phyloP scores from a whole-genome alignment of 2,888 invertebrate genomes.

The Chelonus formosanus region DNA sequence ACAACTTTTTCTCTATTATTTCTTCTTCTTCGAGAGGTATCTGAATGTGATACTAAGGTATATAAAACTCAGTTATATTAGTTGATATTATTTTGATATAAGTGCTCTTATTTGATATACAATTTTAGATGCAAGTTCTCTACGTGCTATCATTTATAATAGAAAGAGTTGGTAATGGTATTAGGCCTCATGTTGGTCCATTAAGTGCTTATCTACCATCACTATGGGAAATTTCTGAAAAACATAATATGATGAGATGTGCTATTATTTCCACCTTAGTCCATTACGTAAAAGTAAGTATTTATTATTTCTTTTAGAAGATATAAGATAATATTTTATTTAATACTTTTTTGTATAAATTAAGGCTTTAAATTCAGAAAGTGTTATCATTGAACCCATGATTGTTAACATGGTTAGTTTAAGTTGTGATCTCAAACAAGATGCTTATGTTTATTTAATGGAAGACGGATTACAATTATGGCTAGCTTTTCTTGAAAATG shows the following conservation, averaged over 20 bases:
- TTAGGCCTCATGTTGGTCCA: constrained; percentile 75
- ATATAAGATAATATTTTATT: not conserved
- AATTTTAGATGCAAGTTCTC: constrained; percentile 83
- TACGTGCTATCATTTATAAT: constrained; percentile 89
- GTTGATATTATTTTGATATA: constrained; percentile 4
- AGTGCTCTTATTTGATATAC: constrained; percentile 6
- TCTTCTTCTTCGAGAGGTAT: constrained; percentile 83
- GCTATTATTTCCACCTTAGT: constrained; percentile 89
- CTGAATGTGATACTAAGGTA: constrained; percentile 92
- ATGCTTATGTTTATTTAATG: constrained; percentile 86
- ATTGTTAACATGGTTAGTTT: constrained; percentile 73
- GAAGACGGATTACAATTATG: constrained; percentile 94
- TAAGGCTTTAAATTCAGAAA: constrained; percentile 67
- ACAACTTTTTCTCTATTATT: constrained; percentile 83
- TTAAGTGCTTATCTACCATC: constrained; percentile 85
- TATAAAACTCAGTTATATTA: constrained; percentile 15
- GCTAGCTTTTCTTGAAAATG: constrained; percentile 83
- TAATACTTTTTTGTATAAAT: not conserved
- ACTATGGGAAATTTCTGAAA: constrained; percentile 87
- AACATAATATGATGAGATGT: constrained; percentile 89
- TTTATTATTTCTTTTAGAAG: not conserved
- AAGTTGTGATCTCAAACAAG: constrained; percentile 81
- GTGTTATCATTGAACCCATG: constrained; percentile 66
- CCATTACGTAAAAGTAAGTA: constrained; percentile 79
- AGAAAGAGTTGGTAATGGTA: constrained; percentile 82